phyloP scores from a whole-genome alignment of 2,888 invertebrate species.

The Taenaris catops region DNA sequence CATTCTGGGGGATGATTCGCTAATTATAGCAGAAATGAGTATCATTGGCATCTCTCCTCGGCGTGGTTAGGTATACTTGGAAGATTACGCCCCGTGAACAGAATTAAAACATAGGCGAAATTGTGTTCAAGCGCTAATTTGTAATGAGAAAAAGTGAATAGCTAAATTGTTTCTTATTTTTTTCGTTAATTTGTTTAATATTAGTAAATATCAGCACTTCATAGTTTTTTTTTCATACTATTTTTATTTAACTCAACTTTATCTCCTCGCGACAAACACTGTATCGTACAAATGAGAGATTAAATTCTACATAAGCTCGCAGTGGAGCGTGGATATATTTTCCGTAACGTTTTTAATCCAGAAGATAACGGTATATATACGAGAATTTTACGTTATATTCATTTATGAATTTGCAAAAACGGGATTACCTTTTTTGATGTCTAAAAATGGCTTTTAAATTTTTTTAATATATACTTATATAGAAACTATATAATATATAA shows the following conservation, averaged over 20 bases:
- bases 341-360: slow-evolving; percentile 20
- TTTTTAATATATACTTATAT: background rate
- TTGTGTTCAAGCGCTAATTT: too few species aligned
- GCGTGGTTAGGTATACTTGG: too few species aligned
- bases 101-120: too few species aligned
- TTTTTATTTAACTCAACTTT: slow-evolving; percentile 16
- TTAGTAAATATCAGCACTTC: too few species aligned
- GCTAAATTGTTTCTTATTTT: too few species aligned
- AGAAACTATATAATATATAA: background rate
- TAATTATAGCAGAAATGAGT: too few species aligned
- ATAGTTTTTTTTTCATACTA: slow-evolving; percentile 5
- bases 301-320: slow-evolving; percentile 21
- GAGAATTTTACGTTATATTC: slow-evolving; percentile 10
- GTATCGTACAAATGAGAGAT: slow-evolving; percentile 20
- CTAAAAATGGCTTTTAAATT: too few species aligned
- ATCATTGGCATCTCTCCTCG: too few species aligned
- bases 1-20: too few species aligned
- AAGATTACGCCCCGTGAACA: too few species aligned
- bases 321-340: slow-evolving; percentile 17
- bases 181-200: too few species aligned
- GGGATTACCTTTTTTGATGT: background rate
- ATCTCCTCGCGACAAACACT: slow-evolving; percentile 15
- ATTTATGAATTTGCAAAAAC: slow-evolving; percentile 6
- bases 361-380: slow-evolving; percentile 15
- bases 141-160: too few species aligned